A percentile compares a stretch with the other conserved stretches of the same genome.
Conservation (phyloP, 2,113 vertebrate species). For the Lophotis ruficrista region DNA sequence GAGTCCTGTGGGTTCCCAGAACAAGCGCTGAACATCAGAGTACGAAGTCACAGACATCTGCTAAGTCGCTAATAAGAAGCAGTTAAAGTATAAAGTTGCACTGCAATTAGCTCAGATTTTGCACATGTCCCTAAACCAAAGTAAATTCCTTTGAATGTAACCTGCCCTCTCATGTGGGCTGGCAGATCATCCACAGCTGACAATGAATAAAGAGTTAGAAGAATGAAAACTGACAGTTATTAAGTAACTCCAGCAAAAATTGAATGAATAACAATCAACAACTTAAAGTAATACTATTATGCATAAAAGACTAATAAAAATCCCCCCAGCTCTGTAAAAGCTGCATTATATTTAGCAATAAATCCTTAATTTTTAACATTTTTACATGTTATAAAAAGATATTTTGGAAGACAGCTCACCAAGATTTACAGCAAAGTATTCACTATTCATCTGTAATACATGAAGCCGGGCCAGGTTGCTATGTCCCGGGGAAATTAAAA, state of each 20-base stretch:
- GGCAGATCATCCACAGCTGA: conserved; percentile 24
- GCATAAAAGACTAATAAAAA: background rate
- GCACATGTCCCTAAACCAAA: conserved; percentile 26
- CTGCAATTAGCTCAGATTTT: conserved; percentile 54
- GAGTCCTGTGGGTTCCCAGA: background rate
- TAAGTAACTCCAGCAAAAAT: conserved; percentile 31
- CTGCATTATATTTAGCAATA: background rate
- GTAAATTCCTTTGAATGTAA: conserved; percentile 40
- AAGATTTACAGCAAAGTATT: conserved; percentile 26
- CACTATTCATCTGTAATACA: background rate
- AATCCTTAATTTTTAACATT: background rate
- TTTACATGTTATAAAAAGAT: background rate
- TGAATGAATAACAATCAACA: background rate
- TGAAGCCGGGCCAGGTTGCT: conserved; percentile 16
- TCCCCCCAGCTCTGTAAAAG: background rate
- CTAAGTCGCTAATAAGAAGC: conserved; percentile 4
- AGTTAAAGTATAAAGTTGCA: conserved; percentile 41
- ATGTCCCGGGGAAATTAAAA: conserved; percentile 3
- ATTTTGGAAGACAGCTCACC: background rate
- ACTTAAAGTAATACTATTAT: background rate
- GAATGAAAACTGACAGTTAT: conserved; percentile 43
- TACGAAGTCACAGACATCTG: background rate
- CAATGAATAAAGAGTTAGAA: conserved; percentile 16
- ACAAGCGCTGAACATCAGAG: background rate
- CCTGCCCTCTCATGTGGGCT: conserved; percentile 53